These are phyloP conservation scores for Odontomyia ornata DNA, from an alignment of 2,888 invertebrate species.

Conservation along the genomic window DNA sequence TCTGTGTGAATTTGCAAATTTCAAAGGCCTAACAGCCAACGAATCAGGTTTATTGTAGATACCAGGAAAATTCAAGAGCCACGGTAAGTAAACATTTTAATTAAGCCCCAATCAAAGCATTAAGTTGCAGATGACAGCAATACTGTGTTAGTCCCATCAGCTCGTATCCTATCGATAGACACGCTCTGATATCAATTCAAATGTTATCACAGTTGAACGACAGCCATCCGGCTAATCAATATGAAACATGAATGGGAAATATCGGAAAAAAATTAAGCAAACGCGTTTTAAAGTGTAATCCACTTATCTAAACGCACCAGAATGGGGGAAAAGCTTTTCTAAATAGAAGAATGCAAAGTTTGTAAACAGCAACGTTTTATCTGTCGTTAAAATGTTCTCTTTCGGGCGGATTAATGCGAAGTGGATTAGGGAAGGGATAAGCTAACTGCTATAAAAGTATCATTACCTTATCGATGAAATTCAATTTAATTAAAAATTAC, in stretches of 20 bases:
- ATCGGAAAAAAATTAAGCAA: neutral
- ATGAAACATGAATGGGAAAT: neutral
- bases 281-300: neutral
- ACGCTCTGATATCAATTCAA: neutral
- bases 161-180: neutral
- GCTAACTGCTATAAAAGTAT: slow-evolving; percentile 34
- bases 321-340: slow-evolving; percentile 3
- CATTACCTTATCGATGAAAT: slow-evolving; percentile 37
- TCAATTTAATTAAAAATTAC: slow-evolving; percentile 42
- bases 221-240: neutral
- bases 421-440: slow-evolving; percentile 16
- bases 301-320: neutral
- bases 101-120: neutral
- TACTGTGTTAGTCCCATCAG: neutral
- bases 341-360: slow-evolving; percentile 6
- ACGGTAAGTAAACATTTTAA: neutral
- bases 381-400: slow-evolving; percentile 1
- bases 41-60: too few relatives aligned
- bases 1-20: too few relatives aligned
- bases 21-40: too few relatives aligned
- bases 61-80: too few relatives aligned
- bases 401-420: neutral
- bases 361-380: slow-evolving; percentile 14
- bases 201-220: neutral
- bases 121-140: neutral